Conservation (phyloP, 2,888 invertebrate species). For the Syritta pipiens region DNA sequence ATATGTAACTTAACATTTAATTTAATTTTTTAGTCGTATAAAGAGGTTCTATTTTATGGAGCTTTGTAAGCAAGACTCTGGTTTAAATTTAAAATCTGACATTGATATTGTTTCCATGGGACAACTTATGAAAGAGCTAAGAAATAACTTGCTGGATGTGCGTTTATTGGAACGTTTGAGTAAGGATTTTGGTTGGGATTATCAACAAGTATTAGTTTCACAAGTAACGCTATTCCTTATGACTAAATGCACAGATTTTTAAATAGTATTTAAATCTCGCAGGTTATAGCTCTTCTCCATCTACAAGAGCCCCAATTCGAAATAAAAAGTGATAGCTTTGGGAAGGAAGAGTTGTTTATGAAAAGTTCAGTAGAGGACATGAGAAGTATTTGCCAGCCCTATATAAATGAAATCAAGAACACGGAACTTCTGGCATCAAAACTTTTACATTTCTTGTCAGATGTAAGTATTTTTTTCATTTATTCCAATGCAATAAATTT, state of each 20-base stretch:
- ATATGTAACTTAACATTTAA: not conserved
- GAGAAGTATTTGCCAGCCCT: conserved; percentile 75
- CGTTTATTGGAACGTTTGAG: conserved; percentile 76
- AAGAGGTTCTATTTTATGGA: conserved; percentile 78
- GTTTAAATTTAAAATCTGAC: conserved; percentile 75
- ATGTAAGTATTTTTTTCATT: conserved; percentile 70
- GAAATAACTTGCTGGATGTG: conserved; percentile 76
- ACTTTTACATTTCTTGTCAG: conserved; percentile 75
- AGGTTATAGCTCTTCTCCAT: conserved; percentile 76
- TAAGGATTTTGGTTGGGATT: conserved; percentile 77
- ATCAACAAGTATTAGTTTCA: conserved; percentile 76
- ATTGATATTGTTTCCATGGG: conserved; percentile 76
- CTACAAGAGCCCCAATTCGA: conserved; percentile 77
- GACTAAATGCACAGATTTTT: not conserved
- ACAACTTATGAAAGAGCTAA: conserved; percentile 76
- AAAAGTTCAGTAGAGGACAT: conserved; percentile 75
- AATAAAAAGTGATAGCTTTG: conserved; percentile 75
- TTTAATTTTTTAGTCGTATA: conserved; percentile 73
- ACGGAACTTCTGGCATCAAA: conserved; percentile 74
- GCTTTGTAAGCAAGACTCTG: conserved; percentile 76
- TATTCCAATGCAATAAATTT: too few species aligned
- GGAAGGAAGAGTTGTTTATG: conserved; percentile 77
- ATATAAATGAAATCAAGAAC: conserved; percentile 77
- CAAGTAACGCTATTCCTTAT: conserved; percentile 73
- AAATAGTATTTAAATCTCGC: not conserved